These are phyloP conservation scores for Dicycla oo DNA, from an alignment of 2,888 invertebrate species.

Conservation along the genomic window DNA sequence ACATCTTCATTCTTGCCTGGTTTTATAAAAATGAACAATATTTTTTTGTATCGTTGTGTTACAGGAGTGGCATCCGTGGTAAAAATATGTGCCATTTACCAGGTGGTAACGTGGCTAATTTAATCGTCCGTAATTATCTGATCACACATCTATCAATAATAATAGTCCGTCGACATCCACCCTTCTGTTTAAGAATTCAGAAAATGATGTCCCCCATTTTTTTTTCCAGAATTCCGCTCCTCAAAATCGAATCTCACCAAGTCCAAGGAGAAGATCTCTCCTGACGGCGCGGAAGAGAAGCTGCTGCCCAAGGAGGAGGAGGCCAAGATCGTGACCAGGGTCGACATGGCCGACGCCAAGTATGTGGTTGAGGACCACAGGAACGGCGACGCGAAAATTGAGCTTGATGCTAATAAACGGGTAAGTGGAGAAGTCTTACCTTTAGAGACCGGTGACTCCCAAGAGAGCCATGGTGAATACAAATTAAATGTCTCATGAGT, in stretches of 20 bases:
- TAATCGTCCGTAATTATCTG: neutral
- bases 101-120: neutral
- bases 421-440: slow-evolving; percentile 68
- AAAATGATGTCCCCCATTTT: neutral
- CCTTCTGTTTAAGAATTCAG: neutral
- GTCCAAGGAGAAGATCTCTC: slow-evolving; percentile 86
- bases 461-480: too few species aligned
- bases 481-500: too few species aligned
- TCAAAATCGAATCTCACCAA: slow-evolving; percentile 83
- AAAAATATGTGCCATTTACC: neutral
- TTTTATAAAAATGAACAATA: neutral
- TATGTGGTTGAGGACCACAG: slow-evolving; percentile 93
- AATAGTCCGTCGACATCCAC: neutral
- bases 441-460: too few species aligned
- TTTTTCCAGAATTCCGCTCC: slow-evolving; percentile 76
- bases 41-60: neutral
- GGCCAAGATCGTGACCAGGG: slow-evolving; percentile 90
- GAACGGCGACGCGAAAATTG: slow-evolving; percentile 97
- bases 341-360: slow-evolving; percentile 93
- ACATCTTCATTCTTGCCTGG: neutral
- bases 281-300: slow-evolving; percentile 93
- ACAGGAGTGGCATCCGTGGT: neutral
- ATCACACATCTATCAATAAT: neutral
- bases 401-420: slow-evolving; percentile 92
- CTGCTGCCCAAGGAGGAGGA: slow-evolving; percentile 91